Evolutionary conservation across 2,797 vertebrate genomes (phyloP).

Genomic region (Ctenochaetus hawaiiensis): DNA sequence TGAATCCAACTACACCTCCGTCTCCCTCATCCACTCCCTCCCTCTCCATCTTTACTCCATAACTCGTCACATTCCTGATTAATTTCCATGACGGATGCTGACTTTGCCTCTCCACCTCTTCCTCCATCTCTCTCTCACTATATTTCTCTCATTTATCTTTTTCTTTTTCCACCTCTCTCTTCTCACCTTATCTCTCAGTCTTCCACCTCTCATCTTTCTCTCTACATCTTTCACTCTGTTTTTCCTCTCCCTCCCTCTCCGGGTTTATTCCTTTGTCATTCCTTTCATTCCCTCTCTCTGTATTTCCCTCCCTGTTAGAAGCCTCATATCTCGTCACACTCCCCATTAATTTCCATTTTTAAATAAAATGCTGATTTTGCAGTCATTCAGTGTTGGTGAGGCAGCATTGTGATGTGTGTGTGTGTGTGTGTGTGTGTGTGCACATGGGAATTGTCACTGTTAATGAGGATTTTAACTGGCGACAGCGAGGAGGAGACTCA

Average conservation of each 20-base stretch:
- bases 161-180: neutral
- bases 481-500: conserved; percentile 87
- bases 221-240: too few species aligned
- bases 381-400: conserved; percentile 73
- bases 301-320: neutral
- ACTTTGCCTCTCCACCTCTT: conserved; percentile 47
- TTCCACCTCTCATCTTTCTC: neutral
- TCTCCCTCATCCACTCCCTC: neutral
- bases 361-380: conserved; percentile 90
- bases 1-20: conserved; percentile 20
- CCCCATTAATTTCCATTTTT: conserved; percentile 64
- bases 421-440: conserved; percentile 11
- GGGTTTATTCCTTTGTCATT: conserved; percentile 23
- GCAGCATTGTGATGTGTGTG: neutral
- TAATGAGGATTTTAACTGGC: conserved; percentile 89
- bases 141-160: conserved; percentile 24
- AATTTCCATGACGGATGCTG: conserved; percentile 57
- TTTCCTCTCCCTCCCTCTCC: neutral
- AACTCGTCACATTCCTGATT: conserved; percentile 55
- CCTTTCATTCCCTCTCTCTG: neutral
- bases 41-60: conserved; percentile 38
- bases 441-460: conserved; percentile 73
- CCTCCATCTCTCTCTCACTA: neutral
- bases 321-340: conserved; percentile 59
- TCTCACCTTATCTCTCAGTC: neutral